Conservation (phyloP, 2,113 vertebrate genomes). For the Chaenocephalus aceratus region DNA sequence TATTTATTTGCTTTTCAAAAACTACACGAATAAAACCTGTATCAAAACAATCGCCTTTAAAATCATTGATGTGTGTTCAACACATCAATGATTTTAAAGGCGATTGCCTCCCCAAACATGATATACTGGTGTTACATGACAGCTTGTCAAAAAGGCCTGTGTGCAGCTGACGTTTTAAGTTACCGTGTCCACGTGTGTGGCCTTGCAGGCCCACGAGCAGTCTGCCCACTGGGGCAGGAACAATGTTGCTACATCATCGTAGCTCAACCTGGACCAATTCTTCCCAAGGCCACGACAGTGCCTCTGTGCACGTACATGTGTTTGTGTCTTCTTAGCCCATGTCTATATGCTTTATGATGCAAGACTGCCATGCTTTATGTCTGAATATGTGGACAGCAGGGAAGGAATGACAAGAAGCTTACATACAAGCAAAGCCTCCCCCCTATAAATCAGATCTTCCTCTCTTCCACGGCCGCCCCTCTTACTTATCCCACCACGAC, state of each 20-base stretch:
- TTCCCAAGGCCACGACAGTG: conserved; percentile 41
- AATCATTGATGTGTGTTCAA: not conserved
- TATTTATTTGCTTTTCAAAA: no score
- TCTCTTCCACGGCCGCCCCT: not conserved
- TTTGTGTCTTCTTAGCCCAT: conserved; percentile 14
- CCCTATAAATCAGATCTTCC: conserved; percentile 50
- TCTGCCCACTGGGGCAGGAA: conserved; percentile 22
- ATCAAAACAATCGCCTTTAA: not conserved
- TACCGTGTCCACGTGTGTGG: conserved; percentile 29
- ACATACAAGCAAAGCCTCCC: not conserved
- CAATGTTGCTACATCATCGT: conserved; percentile 9
- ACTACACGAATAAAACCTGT: not conserved
- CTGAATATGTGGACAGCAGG: conserved; percentile 21
- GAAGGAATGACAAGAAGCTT: conserved; percentile 8
- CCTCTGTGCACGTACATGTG: conserved; percentile 15
- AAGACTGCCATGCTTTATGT: conserved; percentile 39
- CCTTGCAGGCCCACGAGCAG: conserved; percentile 51
- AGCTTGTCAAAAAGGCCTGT: conserved; percentile 41
- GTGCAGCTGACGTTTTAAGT: conserved; percentile 58
- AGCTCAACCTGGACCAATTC: conserved; percentile 45
- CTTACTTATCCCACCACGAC: conserved; percentile 28
- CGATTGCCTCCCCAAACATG: conserved; percentile 5
- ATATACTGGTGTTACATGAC: conserved; percentile 26
- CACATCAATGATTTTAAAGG: no score
- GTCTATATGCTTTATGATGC: conserved; percentile 44